Base-by-base conservation (phyloP, 2,797 vertebrate species). In the Sebastes iracundus region DNA sequence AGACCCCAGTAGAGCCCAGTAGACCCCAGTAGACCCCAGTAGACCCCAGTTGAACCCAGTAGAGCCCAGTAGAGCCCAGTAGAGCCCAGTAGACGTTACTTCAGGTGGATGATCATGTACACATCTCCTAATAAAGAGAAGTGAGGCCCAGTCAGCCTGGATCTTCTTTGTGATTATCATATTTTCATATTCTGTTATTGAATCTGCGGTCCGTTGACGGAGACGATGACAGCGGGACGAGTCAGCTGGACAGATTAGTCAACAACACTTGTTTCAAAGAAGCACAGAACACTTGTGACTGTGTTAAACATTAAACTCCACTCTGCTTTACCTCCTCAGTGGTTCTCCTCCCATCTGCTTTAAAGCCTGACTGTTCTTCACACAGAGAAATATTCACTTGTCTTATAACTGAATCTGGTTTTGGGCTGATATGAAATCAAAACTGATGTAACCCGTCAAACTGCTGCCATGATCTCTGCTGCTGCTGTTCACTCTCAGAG, bases 221-320 rank as follows among this genome's bases (percentile, higher is more conserved):
- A 72, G 25, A 78, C 72, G 62, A 70, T 14, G 75, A 81, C 80
- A 85, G 82, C 52, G 55, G 75, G 80, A 79, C 38, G 4, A 62
- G 80, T 82, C 74, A 81, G 80, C 75, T 77, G 59, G 63, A 71
- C 77, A 71, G 81, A 81, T 83, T 60, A 74, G 75, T 81, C 90
- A 85, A 76, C 84, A 81, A 82, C 80, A 85, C 79, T 82, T 60
- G 25, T 65, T 83, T 83, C 65, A 70, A 83, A 83, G 68, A 83
- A 82, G 68, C 61, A 87, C 75, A 81, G 74, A 74, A 42, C 77
- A 79, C 81, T 84, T 86, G 72, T 83, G 75, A 87, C 71, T 1
- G 56, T 85, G 79, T 71, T 78, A 66, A 89, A 81, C 58, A 79
- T 72, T 77, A 32, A 32, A 32, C 8, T 76, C 32, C 46, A 49